phyloP scores from a whole-genome alignment of 64 coral and sea anemone species.

The Actinia equina region DNA sequence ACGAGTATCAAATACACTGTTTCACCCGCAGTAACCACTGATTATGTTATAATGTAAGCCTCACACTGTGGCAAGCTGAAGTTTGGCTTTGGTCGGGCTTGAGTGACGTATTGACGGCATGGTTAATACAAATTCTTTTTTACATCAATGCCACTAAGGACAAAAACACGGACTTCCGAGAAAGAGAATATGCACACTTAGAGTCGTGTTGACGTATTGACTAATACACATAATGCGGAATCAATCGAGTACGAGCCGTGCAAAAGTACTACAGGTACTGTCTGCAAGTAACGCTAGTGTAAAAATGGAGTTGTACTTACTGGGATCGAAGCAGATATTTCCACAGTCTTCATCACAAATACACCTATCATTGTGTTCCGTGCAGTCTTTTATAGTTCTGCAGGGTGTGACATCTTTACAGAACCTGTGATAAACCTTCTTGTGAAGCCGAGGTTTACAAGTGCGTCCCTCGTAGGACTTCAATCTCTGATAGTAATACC shows the following conservation, averaged over 20 bases:
- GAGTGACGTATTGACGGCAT: neutral
- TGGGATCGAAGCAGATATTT: slow-evolving; percentile 47
- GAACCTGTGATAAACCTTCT: slow-evolving; percentile 28
- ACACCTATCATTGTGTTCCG: slow-evolving; percentile 43
- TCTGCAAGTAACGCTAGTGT: neutral
- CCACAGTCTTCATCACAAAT: slow-evolving; percentile 80
- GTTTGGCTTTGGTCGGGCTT: neutral
- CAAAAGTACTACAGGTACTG: neutral
- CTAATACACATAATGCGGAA: neutral
- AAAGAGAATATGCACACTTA: neutral
- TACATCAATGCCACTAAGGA: neutral
- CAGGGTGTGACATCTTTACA: slow-evolving; percentile 43
- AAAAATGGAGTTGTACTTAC: slow-evolving; percentile 37
- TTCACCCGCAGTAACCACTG: neutral
- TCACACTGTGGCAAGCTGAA: neutral
- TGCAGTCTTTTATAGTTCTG: slow-evolving; percentile 63
- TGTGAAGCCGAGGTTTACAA: slow-evolving; percentile 44
- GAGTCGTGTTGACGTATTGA: slow-evolving; percentile 1
- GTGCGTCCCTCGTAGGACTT: slow-evolving; percentile 60
- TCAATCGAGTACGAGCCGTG: neutral
- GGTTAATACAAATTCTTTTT: neutral
- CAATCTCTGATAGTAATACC: slow-evolving; percentile 55
- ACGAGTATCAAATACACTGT: neutral
- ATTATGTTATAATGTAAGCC: neutral
- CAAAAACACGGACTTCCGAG: neutral